phyloP scores from a whole-genome alignment of 2,888 invertebrate species.

The Troglohyphantes excavatus region DNA sequence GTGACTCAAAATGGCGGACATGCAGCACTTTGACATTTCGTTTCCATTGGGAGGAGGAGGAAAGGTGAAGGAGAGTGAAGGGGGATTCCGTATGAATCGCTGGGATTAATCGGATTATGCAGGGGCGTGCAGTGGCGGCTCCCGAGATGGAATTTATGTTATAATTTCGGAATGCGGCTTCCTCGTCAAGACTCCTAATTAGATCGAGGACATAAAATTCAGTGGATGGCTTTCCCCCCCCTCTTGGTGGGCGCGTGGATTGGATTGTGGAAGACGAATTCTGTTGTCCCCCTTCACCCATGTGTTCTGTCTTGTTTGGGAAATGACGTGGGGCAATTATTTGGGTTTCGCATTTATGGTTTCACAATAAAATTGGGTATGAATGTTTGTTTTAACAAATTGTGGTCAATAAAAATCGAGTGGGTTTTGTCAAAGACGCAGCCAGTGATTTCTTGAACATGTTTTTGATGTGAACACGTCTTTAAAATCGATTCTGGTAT shows the following conservation, averaged over 20 bases:
- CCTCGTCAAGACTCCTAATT: slow-evolving; percentile 7
- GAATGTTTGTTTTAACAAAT: no score
- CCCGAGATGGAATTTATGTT: slow-evolving; percentile 40
- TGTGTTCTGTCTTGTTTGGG: not conserved
- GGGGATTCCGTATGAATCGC: slow-evolving; percentile 38
- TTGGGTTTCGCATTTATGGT: no score
- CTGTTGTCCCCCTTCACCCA: not conserved
- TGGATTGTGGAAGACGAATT: not conserved
- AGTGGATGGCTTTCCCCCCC: slow-evolving; percentile 1
- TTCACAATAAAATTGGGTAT: no score
- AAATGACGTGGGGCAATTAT: no score
- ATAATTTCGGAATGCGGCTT: slow-evolving; percentile 50
- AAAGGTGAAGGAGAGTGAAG: not conserved
- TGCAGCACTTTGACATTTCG: not conserved
- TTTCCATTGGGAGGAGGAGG: not conserved
- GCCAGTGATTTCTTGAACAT: no score
- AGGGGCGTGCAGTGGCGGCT: not conserved
- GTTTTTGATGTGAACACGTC: no score
- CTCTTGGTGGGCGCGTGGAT: not conserved
- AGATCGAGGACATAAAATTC: slow-evolving; percentile 56
- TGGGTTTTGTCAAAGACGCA: no score
- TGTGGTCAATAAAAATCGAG: no score
- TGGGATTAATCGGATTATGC: slow-evolving; percentile 61
- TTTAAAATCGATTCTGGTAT: no score
- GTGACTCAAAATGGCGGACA: slow-evolving; percentile 35